Base-by-base conservation (phyloP, 2,797 vertebrate species). In the Cyprinella venusta region DNA sequence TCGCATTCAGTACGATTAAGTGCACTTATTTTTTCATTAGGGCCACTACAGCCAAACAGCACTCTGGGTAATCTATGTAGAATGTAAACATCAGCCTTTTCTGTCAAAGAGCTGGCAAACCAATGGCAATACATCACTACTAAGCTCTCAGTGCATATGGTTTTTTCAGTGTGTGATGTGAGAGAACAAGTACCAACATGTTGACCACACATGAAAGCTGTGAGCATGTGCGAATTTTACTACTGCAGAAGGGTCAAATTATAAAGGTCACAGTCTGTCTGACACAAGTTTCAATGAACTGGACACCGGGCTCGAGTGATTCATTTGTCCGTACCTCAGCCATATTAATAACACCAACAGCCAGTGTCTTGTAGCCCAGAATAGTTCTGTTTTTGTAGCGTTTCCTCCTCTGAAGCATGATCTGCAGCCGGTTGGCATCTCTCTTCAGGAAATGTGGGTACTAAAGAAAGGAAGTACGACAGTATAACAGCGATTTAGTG, bases 401-500 rank as follows among this genome's bases (percentile, higher is more conserved):
- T 80, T 96, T 96, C 87, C 95, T 92, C 42, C 95, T 87, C 84
- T 96, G 95, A 33, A 96, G 89, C 95, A 95, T 95, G 80, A 96
- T 94, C 89, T 96, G 95, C 26, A 96, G 92, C 4, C 93, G 93
- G 90, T 96, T 96, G 61, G 93, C 94, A 84, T 96, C 94, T 89
- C 95, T 92, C 91, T 96, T 96, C 77, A 96, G 90, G 87, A 96
- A 96, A 65, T 96, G 95, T 12, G 95, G 95, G 78, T 96, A 96
- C 95, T 96, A 82, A 2, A 33, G 54, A 78, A 33, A 78, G 68
- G 61, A 50, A 42, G 64, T 54, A 59, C 21, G 1, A 79, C 19
- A 82, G 67, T 5, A 75, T 18, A 75, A 75, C 36, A 68, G n/a
- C 1, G 30, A 48, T 77, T 80, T 19, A 9, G 38, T 56, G 24